A percentile compares a stretch with the other conserved stretches of the same genome.
phyloP scores from a whole-genome alignment of 1,140 invertebrate genomes.

The Diorhabda elongata region DNA sequence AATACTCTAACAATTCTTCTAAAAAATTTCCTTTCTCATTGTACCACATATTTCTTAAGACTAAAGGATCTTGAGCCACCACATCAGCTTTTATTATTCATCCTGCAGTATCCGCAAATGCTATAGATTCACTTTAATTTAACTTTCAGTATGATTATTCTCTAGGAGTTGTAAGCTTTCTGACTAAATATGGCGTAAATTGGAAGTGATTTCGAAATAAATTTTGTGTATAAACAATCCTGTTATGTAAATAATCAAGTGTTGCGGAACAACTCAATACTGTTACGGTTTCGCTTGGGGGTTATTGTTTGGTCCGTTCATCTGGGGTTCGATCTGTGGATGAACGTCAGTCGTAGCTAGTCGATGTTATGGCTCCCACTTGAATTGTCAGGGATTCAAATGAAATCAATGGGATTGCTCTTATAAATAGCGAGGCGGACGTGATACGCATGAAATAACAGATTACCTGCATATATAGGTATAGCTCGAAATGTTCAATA shows the following conservation, averaged over 20 bases:
- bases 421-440: conserved; percentile 1
- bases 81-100: too few species aligned
- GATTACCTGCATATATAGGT: background rate
- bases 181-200: too few species aligned
- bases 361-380: background rate
- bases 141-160: too few species aligned
- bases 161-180: too few species aligned
- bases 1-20: too few species aligned
- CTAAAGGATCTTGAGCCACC: too few species aligned
- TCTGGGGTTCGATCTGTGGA: conserved; percentile 1
- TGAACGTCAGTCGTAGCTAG: conserved; percentile 1
- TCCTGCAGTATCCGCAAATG: too few species aligned
- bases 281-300: background rate
- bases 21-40: too few species aligned
- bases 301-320: conserved; percentile 2
- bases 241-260: background rate
- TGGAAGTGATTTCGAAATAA: too few species aligned
- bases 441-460: conserved; percentile 2
- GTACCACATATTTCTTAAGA: too few species aligned
- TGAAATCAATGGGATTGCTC: conserved; percentile 2
- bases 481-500: background rate
- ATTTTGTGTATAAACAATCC: too few species aligned
- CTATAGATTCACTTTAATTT: too few species aligned
- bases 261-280: background rate
- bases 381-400: conserved; percentile 2